Conservation (phyloP, 1,140 invertebrate genomes). For the Bombus confusus region DNA sequence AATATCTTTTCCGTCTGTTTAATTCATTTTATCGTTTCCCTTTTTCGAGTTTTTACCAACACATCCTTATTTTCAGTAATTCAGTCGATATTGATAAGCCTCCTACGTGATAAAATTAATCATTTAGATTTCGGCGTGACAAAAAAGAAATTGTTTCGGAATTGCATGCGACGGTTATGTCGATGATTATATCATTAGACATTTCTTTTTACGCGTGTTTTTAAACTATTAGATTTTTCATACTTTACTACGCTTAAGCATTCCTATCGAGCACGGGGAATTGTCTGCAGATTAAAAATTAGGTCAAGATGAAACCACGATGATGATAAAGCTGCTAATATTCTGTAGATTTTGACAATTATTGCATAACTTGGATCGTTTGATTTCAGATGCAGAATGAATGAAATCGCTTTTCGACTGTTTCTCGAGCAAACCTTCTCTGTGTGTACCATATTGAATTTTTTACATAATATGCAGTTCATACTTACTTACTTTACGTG, state of each 20-base stretch:
- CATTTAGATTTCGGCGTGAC: not conserved
- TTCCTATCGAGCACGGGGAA: too few relatives aligned
- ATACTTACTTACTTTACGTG: too few relatives aligned
- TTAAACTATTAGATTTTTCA: not conserved
- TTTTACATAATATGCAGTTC: too few relatives aligned
- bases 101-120: not conserved
- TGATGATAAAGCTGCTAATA: not conserved
- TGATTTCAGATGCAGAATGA: not conserved
- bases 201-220: not conserved
- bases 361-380: not conserved
- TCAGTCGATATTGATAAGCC: not conserved
- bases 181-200: not conserved
- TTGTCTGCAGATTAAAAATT: conserved; percentile 16
- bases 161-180: not conserved
- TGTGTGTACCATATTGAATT: too few relatives aligned
- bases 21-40: too few relatives aligned
- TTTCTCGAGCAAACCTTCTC: not conserved
- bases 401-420: not conserved
- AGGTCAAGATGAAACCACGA: conserved; percentile 26
- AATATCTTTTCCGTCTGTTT: too few relatives aligned
- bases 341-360: not conserved
- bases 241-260: not conserved
- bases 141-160: not conserved
- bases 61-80: not conserved
- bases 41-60: too few relatives aligned